A percentile compares a stretch with the other conserved stretches of the same genome.
These are phyloP conservation scores for Drosophila birchii DNA, from an alignment of 2,888 invertebrate genomes.

Conservation along the genomic window DNA sequence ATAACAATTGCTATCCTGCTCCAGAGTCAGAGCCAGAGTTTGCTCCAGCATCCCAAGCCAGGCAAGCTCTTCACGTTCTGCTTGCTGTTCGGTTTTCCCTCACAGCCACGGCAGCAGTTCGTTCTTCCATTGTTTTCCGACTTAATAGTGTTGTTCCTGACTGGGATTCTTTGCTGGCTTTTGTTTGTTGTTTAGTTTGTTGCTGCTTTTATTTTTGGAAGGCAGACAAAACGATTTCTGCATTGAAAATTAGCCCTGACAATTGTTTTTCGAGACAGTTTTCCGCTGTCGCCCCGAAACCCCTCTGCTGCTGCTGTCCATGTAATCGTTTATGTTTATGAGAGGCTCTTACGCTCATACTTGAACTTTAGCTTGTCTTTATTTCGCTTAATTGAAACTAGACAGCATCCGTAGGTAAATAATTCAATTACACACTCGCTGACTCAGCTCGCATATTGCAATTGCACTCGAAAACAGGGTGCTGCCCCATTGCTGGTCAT, in stretches of 20 bases:
- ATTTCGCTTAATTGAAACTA: conserved; percentile 81
- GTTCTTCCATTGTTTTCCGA: conserved; percentile 50
- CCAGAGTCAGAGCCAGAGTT: background rate
- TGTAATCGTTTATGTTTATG: conserved; percentile 52
- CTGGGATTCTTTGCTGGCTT: conserved; percentile 52
- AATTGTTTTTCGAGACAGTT: conserved; percentile 36
- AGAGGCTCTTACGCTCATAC: conserved; percentile 39
- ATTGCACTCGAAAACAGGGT: conserved; percentile 40
- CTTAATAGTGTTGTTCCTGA: conserved; percentile 77
- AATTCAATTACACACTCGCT: conserved; percentile 46
- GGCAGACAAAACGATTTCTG: conserved; percentile 39
- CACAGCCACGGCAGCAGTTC: conserved; percentile 3
- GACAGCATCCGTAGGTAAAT: conserved; percentile 57
- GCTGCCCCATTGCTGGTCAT: background rate
- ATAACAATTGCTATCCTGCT: conserved; percentile 50
- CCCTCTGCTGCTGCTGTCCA: conserved; percentile 1
- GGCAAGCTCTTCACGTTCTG: conserved; percentile 38
- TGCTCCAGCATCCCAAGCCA: background rate
- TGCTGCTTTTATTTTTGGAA: conserved; percentile 25
- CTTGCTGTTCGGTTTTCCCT: conserved; percentile 36
- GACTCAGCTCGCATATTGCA: conserved; percentile 33
- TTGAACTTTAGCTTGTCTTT: conserved; percentile 81
- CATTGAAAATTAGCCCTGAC: conserved; percentile 44
- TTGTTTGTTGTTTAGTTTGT: conserved; percentile 31
- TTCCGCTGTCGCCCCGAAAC: background rate